Base-by-base conservation (phyloP, 2,888 invertebrate species). In the Carpatolechia fugitivella region DNA sequence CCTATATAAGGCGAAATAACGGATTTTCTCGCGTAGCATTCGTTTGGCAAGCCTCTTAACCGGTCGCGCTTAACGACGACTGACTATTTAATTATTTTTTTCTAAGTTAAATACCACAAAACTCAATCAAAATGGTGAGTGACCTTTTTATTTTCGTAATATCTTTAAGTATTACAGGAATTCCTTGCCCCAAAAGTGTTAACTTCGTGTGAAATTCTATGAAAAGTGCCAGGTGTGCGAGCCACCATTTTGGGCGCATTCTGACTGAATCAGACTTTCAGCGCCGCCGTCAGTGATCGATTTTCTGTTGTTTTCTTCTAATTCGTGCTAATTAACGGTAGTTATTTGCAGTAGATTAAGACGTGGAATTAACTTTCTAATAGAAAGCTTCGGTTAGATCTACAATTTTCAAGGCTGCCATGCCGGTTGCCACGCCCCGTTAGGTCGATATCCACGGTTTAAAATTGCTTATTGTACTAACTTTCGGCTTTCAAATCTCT, bases 11-110 rank as follows among this genome's bases (percentile, higher is more conserved):
- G 76, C 68, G 72, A 78, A 70, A 75, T 72, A 82, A 80, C 79
- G 76, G 78, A 72, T 76, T 78, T 83, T 87, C 80, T 74, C 65
- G 66, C 67, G 67, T 88, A 91, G 86, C 86, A 90, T 91, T 91
- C 92, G 93, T 93, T 93, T 91, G 92, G 92, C 90, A 91, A 92
- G 91, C 93, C 92, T 89, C 93, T 92, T 93, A 85, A 90, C 93
- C 90, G 93, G 93, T 92, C 82, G 76, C 80, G 90, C 91, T 85
- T 91, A 91, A 92, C 91, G 91, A 82, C 82, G 83, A 89, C 86
- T 85, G 86, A 86, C 60, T 66, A 70, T 72, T 83, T 82, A 78
- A 65, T 67, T 88, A 85, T 76, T 85, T 87, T 85, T 83, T 80
- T 78, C 70, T 85, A 82, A 81, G 70, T 68, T 85, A 85, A 87